phyloP scores from a whole-genome alignment of 2,113 vertebrate genomes.

The Emydocephalus ijimae region DNA sequence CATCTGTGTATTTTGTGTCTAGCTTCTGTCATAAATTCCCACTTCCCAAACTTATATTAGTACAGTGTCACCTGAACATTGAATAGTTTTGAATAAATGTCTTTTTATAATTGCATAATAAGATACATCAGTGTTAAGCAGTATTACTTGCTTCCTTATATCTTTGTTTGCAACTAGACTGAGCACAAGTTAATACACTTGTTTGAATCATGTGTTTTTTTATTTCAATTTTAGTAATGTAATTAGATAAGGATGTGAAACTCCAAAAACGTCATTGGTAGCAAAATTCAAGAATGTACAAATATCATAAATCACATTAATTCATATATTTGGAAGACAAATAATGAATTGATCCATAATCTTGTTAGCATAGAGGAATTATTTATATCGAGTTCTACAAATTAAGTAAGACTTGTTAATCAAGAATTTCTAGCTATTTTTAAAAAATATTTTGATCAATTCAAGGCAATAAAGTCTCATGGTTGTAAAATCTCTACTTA shows the following conservation, averaged over 20 bases:
- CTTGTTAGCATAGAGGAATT: not conserved
- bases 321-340: not conserved
- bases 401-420: not conserved
- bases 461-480: not conserved
- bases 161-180: not conserved
- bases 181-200: not conserved
- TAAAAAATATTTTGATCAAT: not conserved
- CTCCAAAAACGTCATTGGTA: not conserved
- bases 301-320: not conserved
- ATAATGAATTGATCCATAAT: not conserved
- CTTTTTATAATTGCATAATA: not conserved
- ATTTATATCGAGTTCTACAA: not conserved
- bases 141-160: not conserved
- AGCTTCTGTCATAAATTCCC: not conserved
- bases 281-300: not conserved
- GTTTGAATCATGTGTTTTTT: not conserved
- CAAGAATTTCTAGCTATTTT: not conserved
- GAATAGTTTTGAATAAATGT: not conserved
- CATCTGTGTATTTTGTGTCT: not conserved
- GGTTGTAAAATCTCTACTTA: not conserved
- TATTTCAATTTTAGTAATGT: not conserved
- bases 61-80: not conserved
- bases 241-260: not conserved
- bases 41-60: not conserved
- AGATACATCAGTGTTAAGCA: not conserved